These are phyloP conservation scores for Anoplopoma fimbria DNA, from an alignment of 2,113 vertebrate genomes.

Conservation along the genomic window DNA sequence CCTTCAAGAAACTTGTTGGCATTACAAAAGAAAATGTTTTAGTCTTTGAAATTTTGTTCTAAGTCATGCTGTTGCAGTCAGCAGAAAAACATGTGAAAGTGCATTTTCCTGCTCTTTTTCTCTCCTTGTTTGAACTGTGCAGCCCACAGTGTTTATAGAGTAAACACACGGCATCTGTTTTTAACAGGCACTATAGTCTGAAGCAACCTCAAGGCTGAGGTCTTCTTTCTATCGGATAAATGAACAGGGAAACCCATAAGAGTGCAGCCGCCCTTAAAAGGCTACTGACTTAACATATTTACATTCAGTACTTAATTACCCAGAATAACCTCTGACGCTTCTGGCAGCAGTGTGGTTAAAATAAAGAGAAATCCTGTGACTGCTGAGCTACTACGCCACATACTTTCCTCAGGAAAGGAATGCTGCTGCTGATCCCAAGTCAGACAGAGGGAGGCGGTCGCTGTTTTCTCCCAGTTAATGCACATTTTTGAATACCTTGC, in stretches of 20 bases:
- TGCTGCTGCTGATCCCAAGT: slow-evolving; percentile 53
- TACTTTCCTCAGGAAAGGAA: slow-evolving; percentile 80
- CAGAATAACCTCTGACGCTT: slow-evolving; percentile 72
- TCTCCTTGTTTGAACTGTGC: slow-evolving; percentile 38
- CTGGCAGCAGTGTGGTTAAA: slow-evolving; percentile 61
- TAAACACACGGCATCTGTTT: slow-evolving; percentile 45
- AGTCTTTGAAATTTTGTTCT: not conserved
- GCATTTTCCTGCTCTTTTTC: not conserved
- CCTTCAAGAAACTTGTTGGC: not conserved
- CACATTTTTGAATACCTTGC: slow-evolving; percentile 66
- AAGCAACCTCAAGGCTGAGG: not conserved
- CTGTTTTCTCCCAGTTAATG: slow-evolving; percentile 53
- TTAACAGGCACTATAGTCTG: slow-evolving; percentile 16
- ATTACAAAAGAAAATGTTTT: not conserved
- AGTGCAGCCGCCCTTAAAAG: slow-evolving; percentile 39
- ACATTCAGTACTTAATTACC: slow-evolving; percentile 61
- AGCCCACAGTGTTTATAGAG: slow-evolving; percentile 38
- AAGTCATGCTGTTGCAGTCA: slow-evolving; percentile 15
- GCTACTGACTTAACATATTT: slow-evolving; percentile 60
- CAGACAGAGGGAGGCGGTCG: slow-evolving; percentile 50
- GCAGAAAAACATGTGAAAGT: slow-evolving; percentile 16
- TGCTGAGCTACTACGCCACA: slow-evolving; percentile 74
- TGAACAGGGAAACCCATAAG: slow-evolving; percentile 1
- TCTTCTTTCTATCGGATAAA: not conserved
- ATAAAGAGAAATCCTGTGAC: slow-evolving; percentile 79